Percentiles rank a stretch among this genome's conserved stretches.
phyloP scores from a whole-genome alignment of 2,113 vertebrate genomes.

The Myocastor coypus region DNA sequence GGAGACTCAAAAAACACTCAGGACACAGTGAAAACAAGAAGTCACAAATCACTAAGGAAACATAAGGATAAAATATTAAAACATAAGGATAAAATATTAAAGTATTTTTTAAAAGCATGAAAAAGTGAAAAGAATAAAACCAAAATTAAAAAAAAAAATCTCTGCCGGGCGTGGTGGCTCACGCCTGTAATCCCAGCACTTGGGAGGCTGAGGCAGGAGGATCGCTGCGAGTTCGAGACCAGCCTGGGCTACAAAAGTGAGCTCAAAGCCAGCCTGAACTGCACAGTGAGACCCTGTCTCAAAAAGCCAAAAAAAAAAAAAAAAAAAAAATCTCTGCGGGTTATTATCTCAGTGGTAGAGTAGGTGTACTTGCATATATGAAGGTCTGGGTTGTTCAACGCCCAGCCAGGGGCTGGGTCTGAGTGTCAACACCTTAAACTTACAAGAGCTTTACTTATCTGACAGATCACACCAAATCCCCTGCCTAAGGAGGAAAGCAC shows the following conservation, averaged over 20 bases:
- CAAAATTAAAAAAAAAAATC: background rate
- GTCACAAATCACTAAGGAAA: background rate
- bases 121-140: background rate
- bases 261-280: too few species aligned
- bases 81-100: background rate
- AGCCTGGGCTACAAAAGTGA: too few species aligned
- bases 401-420: background rate
- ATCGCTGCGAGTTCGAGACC: too few species aligned
- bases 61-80: background rate
- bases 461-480: background rate
- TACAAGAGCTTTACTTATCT: slow-evolving; percentile 18
- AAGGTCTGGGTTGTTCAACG: background rate
- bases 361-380: background rate
- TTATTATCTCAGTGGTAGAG: background rate
- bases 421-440: background rate
- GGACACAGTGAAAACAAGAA: background rate
- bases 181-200: too few species aligned
- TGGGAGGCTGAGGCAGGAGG: too few species aligned
- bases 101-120: background rate
- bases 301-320: background rate
- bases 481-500: background rate
- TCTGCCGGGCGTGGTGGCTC: too few species aligned
- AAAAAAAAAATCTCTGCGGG: background rate
- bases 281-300: too few species aligned
- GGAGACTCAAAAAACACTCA: background rate